Evolutionary conservation across 1,140 invertebrate species (phyloP).

Genomic region (Apis dorsata): DNA sequence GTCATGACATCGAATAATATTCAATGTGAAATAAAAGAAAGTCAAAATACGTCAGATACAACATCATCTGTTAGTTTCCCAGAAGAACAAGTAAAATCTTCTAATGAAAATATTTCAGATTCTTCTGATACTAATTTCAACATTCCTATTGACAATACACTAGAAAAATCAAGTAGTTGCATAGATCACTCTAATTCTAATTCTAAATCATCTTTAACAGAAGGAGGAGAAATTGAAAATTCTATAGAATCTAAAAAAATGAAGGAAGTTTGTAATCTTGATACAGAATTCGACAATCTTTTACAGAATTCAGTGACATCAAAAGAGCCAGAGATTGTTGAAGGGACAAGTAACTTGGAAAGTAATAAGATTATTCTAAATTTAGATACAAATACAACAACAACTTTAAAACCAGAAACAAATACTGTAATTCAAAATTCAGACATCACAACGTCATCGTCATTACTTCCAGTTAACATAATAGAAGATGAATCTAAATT

Average conservation of each 20-base stretch:
- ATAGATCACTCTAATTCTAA: constrained; percentile 17
- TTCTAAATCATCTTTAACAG: constrained; percentile 44
- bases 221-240: constrained; percentile 57
- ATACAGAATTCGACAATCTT: constrained; percentile 70
- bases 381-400: constrained; percentile 77
- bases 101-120: background rate
- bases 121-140: constrained; percentile 37
- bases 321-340: constrained; percentile 57
- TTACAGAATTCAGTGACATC: constrained; percentile 55
- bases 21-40: background rate
- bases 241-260: constrained; percentile 45
- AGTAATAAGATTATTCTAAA: constrained; percentile 78
- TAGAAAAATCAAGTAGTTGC: constrained; percentile 33
- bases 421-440: constrained; percentile 1
- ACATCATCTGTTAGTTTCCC: background rate
- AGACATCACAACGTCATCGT: constrained; percentile 5
- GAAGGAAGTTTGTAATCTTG: constrained; percentile 71
- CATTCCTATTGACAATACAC: constrained; percentile 33
- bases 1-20: constrained; percentile 16
- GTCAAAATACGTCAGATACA: background rate
- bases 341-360: constrained; percentile 53
- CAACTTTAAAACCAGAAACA: constrained; percentile 74
- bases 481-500: constrained; percentile 58
- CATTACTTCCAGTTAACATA: constrained; percentile 32
- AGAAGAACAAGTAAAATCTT: constrained; percentile 17